Evolutionary conservation across 2,888 invertebrate genomes (phyloP).

Genomic region (Drosophila cracens): DNA sequence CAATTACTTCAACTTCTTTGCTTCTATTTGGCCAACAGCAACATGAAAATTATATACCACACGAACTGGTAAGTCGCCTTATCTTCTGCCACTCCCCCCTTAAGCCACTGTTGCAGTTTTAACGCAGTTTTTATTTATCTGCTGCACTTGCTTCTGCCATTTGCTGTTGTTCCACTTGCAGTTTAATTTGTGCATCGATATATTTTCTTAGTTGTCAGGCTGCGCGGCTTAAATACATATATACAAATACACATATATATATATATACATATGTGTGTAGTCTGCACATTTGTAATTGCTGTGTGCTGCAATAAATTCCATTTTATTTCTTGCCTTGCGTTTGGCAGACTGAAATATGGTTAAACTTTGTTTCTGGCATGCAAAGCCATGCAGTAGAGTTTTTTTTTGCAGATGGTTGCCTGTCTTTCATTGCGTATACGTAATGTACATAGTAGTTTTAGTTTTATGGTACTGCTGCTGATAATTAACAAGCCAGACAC

Average conservation of each 20-base stretch:
- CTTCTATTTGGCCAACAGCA: conserved; percentile 55
- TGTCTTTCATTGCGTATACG: conserved; percentile 27
- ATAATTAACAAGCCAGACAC: conserved; percentile 26
- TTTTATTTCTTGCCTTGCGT: conserved; percentile 57
- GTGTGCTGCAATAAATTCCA: conserved; percentile 63
- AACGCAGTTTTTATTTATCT: conserved; percentile 53
- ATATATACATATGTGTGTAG: conserved; percentile 16
- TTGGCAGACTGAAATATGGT: conserved; percentile 72
- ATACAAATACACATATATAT: conserved; percentile 7
- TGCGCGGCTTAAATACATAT: conserved; percentile 37
- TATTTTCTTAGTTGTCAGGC: conserved; percentile 74
- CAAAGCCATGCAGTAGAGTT: conserved; percentile 7
- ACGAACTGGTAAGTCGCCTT: conserved; percentile 26
- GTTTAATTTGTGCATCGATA: conserved; percentile 81
- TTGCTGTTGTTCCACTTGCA: conserved; percentile 58
- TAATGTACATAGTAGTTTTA: conserved; percentile 10
- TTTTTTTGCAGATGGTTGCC: not conserved
- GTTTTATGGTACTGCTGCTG: conserved; percentile 7
- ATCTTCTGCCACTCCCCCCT: not conserved
- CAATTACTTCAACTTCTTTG: conserved; percentile 51
- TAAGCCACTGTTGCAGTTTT: conserved; percentile 9
- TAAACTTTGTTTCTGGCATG: conserved; percentile 52
- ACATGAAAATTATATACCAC: conserved; percentile 71
- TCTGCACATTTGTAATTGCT: conserved; percentile 48
- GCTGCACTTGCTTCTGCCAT: conserved; percentile 19